A percentile compares a stretch with the other conserved stretches of the same genome.
Evolutionary conservation across 2,888 invertebrate species (phyloP).

Genomic region (Brenthis daphne): DNA sequence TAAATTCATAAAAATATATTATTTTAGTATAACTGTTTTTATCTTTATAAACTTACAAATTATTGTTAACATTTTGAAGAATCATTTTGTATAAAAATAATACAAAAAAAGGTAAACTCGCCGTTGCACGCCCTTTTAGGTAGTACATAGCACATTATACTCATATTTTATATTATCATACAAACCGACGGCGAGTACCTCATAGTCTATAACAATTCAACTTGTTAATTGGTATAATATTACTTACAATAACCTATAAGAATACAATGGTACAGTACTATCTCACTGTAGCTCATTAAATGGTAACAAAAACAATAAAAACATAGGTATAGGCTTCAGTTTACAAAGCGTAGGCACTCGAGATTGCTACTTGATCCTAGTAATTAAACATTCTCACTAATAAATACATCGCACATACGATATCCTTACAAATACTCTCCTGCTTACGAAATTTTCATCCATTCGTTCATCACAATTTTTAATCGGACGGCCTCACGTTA

Average conservation of each 20-base stretch:
- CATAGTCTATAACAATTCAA: conserved; percentile 75
- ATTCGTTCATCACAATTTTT: conserved; percentile 58
- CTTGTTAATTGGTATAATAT: conserved; percentile 80
- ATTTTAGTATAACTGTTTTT: conserved; percentile 79
- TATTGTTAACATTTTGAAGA: conserved; percentile 81
- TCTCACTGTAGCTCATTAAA: conserved; percentile 73
- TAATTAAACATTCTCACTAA: conserved; percentile 77
- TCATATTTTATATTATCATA: conserved; percentile 25
- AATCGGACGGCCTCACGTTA: conserved; percentile 75
- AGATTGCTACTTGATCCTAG: conserved; percentile 80
- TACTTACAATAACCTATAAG: conserved; percentile 73
- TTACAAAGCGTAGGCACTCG: conserved; percentile 83
- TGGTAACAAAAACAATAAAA: conserved; percentile 82
- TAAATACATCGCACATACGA: conserved; percentile 76
- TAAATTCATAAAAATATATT: conserved; percentile 82
- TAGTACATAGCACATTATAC: conserved; percentile 32
- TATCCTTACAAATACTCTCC: conserved; percentile 51
- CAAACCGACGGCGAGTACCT: conserved; percentile 51
- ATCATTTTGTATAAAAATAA: conserved; percentile 78
- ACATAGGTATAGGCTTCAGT: conserved; percentile 76
- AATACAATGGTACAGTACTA: conserved; percentile 79
- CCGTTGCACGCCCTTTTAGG: conserved; percentile 41
- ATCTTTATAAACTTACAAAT: conserved; percentile 80
- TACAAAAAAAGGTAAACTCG: conserved; percentile 64
- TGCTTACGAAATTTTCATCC: conserved; percentile 51